A percentile compares a stretch with the other conserved stretches of the same genome.
Evolutionary conservation across 2,797 vertebrate genomes (phyloP).

Genomic region (Lacerta bilineata): DNA sequence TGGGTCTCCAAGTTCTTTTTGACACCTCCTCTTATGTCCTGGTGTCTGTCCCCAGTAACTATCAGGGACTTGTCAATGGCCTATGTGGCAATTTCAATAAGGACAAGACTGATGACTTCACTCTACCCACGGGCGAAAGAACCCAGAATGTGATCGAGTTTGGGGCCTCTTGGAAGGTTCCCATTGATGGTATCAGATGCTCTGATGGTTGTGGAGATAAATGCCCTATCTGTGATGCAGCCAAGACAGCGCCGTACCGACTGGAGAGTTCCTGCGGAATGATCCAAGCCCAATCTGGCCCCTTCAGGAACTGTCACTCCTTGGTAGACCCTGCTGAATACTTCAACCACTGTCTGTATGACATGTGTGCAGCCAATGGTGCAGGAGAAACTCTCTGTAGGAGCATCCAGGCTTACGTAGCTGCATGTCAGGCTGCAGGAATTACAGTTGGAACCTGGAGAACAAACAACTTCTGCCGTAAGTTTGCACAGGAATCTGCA

Average conservation of each 20-base stretch:
- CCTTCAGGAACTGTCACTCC: constrained; percentile 76
- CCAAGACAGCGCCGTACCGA: background rate
- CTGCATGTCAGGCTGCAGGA: constrained; percentile 68
- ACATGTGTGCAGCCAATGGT: constrained; percentile 65
- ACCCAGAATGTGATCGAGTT: constrained; percentile 27
- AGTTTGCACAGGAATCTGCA: constrained; percentile 45
- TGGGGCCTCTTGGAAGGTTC: background rate
- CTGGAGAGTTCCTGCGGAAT: constrained; percentile 13
- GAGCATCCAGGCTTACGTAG: constrained; percentile 68
- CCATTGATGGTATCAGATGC: constrained; percentile 23
- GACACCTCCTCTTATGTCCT: constrained; percentile 49
- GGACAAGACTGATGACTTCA: constrained; percentile 62
- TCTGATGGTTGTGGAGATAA: constrained; percentile 46
- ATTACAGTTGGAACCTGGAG: constrained; percentile 67
- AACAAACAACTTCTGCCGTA: constrained; percentile 69
- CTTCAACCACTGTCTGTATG: constrained; percentile 67
- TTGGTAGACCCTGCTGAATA: constrained; percentile 55
- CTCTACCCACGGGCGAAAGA: background rate
- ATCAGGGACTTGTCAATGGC: constrained; percentile 51
- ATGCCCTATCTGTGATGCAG: constrained; percentile 17
- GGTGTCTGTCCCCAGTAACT: constrained; percentile 49
- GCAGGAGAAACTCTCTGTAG: constrained; percentile 57
- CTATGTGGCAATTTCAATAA: constrained; percentile 73
- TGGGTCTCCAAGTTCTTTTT: constrained; percentile 59
- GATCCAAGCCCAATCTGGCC: constrained; percentile 63